Base-by-base conservation (phyloP, 2,113 vertebrate genomes). In the Lepus europaeus region DNA sequence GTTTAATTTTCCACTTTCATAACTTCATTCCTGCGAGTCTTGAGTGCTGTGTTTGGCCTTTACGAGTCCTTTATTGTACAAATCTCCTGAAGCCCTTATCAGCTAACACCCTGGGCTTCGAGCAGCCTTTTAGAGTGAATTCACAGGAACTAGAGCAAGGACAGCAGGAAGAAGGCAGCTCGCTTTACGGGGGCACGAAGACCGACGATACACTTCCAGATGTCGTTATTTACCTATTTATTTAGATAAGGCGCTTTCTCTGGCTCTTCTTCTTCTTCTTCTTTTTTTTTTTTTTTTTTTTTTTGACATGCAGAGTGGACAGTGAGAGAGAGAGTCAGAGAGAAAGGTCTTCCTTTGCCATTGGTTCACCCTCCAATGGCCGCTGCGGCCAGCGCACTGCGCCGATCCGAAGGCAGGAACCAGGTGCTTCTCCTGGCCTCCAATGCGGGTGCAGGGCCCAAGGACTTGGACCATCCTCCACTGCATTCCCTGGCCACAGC, bases 1-100 rank as follows among this genome's bases (percentile, higher is more conserved):
- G 66, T 74, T 82, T 76, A 78, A 84, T 64, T 93, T 81, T 86
- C 93, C 51, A 85, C 64, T 29, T 74, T 86, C 63, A 2, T 89
- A 82, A 70, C 64, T 83, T 76, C 80, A 89, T 94, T 90, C 93
- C 96, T 95, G 56, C 19, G 66, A 4, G 20, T 29, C 64, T 89
- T 14, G 72, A 91, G 83, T 87, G 69, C 45, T 66, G 33, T 82
- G 56, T 82, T n/a, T 14, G 76, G 87, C 87, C 59, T 89, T 81
- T n/a, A 5, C 83, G 93, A 63, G 56, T n/a, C 45, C 31, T 72
- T 89, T n/a, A 29, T 66, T 74, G 39, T 7, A 70, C 63, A 31
- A 22, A 36, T 45, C 84, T 91, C 78, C 10, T 0, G 45, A 63
- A 19, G 39, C 45, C 31, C 92, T 89, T 79, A 76, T 79, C 96